A percentile compares a stretch with the other conserved stretches of the same genome.
These are phyloP conservation scores for Noctua comes DNA, from an alignment of 2,888 invertebrate species.

Conservation along the genomic window DNA sequence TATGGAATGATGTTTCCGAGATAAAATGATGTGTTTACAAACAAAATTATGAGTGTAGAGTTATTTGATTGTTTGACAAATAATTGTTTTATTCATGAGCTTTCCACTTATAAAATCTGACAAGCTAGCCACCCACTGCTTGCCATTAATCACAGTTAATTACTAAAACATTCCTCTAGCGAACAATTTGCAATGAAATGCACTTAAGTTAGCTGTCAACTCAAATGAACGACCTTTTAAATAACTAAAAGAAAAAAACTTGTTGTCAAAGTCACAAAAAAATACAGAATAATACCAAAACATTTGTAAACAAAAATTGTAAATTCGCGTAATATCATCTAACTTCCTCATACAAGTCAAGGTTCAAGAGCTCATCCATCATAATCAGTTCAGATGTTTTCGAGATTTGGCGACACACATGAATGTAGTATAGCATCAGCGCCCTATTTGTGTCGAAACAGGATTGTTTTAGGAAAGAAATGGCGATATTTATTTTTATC, in stretches of 20 bases:
- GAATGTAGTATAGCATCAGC: slow-evolving; percentile 23
- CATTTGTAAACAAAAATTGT: slow-evolving; percentile 1
- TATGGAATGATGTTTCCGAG: slow-evolving; percentile 3
- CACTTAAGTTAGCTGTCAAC: neutral
- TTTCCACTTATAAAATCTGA: slow-evolving; percentile 10
- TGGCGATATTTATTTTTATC: neutral
- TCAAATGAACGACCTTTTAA: neutral
- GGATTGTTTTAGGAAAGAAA: slow-evolving; percentile 25
- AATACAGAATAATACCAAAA: neutral
- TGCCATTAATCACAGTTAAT: slow-evolving; percentile 29
- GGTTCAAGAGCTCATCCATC: slow-evolving; percentile 45
- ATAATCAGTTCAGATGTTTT: slow-evolving; percentile 44
- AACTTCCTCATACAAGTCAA: slow-evolving; percentile 46
- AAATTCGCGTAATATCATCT: slow-evolving; percentile 7
- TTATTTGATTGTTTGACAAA: slow-evolving; percentile 7
- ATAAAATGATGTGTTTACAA: slow-evolving; percentile 32
- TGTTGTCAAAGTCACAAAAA: neutral
- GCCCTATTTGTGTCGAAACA: slow-evolving; percentile 1
- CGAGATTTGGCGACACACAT: slow-evolving; percentile 9
- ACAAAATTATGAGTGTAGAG: slow-evolving; percentile 20
- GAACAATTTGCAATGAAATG: neutral
- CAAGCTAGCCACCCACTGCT: neutral
- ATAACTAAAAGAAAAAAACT: neutral
- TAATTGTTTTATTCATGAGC: neutral
- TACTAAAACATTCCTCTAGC: slow-evolving; percentile 13